Evolutionary conservation across 1,140 invertebrate species (phyloP), one percentile per base, ranked within the genome.

Genomic region (Pseudobourletiella spinata): DNA sequence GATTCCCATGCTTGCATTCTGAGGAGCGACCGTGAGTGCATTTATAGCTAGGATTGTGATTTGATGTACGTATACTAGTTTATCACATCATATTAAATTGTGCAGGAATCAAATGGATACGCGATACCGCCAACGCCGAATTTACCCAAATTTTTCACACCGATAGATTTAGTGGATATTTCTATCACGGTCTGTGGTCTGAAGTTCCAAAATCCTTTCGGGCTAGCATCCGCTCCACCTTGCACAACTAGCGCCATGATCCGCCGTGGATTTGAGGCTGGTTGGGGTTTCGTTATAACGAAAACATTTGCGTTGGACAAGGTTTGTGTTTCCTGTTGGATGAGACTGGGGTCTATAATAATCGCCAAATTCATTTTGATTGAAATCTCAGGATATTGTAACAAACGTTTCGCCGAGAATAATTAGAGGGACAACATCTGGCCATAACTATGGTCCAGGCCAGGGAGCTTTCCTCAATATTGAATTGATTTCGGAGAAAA

Each of bases 401-500:
- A 97, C 91, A 0, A 99, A 98, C 76, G 91, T 98, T 0, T 97
- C 94, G 1, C 96, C 96, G 0, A 81, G 96, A 61, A 99, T 99
- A 66, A 84, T 98, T 0, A 81, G 91, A 63, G 95, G 95, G 15
- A 87, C 86, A 3, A 97, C 94, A 0, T 91, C 91, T 2, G 88
- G 95, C 18, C 86, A 95, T 65, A 79, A 84, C 70, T 98, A 84
- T 75, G 95, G 95, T 0, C 96, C 96, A 0, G 90, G 91, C 50
- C 95, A 98, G 78, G 85, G 89, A 2, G 86, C 91, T 3, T 99
- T 98, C 76, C 77, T 99, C 0, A 99, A 99, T 73, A 98, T 99
- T 66, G 96, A 99, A 77, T 77, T 99, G 1, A 97, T 99, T 73
- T 98, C 94, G 14, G 96, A 99, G 78, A 99, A 99, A 76, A 87